These are phyloP conservation scores for Thunnus maccoyii DNA, from an alignment of 2,113 vertebrate genomes.

Conservation along the genomic window DNA sequence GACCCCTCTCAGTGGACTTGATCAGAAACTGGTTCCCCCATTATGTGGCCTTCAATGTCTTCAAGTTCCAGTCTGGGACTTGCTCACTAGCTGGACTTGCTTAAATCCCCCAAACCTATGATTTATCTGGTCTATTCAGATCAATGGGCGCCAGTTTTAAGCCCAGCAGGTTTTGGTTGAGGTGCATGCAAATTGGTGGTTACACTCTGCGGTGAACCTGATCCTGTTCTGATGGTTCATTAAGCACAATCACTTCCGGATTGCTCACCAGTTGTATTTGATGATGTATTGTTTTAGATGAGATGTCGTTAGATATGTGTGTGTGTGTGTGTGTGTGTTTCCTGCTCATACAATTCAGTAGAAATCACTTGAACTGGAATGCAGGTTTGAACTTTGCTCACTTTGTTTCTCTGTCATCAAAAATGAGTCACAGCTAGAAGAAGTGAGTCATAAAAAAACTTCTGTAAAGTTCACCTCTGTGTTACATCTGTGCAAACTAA, in stretches of 20 bases:
- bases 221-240: slow-evolving; percentile 18
- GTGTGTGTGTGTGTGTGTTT: slow-evolving; percentile 3
- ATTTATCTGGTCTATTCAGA: slow-evolving; percentile 43
- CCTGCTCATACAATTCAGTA: not conserved
- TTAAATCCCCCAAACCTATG: slow-evolving; percentile 41
- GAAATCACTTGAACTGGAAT: not conserved
- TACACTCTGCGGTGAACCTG: slow-evolving; percentile 41
- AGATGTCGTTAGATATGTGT: not conserved
- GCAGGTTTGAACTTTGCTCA: not conserved
- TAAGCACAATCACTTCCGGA: slow-evolving; percentile 10
- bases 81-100: not conserved
- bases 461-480: not conserved
- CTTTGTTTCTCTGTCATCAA: not conserved
- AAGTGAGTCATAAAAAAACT: slow-evolving; percentile 25
- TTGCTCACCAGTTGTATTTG: slow-evolving; percentile 29
- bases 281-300: not conserved
- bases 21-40: slow-evolving; percentile 59
- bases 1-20: slow-evolving; percentile 75
- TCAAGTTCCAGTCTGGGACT: slow-evolving; percentile 12
- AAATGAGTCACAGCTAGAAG: slow-evolving; percentile 15
- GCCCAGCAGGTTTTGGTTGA: slow-evolving; percentile 48
- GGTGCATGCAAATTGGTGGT: slow-evolving; percentile 48
- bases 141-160: slow-evolving; percentile 27
- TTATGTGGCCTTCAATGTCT: slow-evolving; percentile 47
- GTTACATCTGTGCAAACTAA: not conserved